These are phyloP conservation scores for Pelagia noctiluca DNA, from an alignment of 30 jellyfish, hydroid and myxozoan genomes.

Conservation along the genomic window DNA sequence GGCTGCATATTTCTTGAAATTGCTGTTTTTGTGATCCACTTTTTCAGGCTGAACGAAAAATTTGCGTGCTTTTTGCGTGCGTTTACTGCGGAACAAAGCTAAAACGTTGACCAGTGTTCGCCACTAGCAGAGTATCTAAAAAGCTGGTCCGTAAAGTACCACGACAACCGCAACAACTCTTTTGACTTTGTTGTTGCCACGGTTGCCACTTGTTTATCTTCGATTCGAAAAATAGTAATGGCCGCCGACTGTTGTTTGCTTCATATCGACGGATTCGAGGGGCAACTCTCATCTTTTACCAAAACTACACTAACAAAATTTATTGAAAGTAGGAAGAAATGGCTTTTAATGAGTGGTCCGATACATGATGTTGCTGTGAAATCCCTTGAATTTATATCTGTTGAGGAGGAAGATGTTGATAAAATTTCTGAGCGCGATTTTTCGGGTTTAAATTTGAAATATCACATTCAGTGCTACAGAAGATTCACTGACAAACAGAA, in stretches of 20 bases:
- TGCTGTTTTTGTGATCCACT: constrained; percentile 7
- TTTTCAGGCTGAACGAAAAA: background rate
- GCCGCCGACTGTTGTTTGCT: constrained; percentile 31
- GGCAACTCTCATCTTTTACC: constrained; percentile 15
- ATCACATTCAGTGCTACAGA: constrained; percentile 24
- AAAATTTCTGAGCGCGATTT: too few species aligned
- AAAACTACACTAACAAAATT: constrained; percentile 9
- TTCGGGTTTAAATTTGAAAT: constrained; percentile 9
- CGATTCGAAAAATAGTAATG: too few species aligned
- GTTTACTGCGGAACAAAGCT: constrained; percentile 14
- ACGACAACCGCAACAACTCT: too few species aligned
- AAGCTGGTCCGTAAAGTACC: too few species aligned
- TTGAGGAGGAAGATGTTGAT: constrained; percentile 4
- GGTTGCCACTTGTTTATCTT: too few species aligned
- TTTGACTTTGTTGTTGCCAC: too few species aligned
- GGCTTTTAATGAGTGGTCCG: constrained; percentile 22
- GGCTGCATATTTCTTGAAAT: constrained; percentile 7
- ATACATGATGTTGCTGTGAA: constrained; percentile 5
- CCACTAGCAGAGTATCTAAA: constrained; percentile 5
- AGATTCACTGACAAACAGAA: constrained; percentile 20
- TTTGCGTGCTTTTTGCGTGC: constrained; percentile 24
- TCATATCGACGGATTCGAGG: constrained; percentile 20
- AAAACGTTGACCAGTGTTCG: constrained; percentile 8
- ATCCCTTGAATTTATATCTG: constrained; percentile 15
- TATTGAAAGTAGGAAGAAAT: constrained; percentile 18